Conservation (phyloP, 1,140 invertebrate genomes). For the Euglossa dilemma region DNA sequence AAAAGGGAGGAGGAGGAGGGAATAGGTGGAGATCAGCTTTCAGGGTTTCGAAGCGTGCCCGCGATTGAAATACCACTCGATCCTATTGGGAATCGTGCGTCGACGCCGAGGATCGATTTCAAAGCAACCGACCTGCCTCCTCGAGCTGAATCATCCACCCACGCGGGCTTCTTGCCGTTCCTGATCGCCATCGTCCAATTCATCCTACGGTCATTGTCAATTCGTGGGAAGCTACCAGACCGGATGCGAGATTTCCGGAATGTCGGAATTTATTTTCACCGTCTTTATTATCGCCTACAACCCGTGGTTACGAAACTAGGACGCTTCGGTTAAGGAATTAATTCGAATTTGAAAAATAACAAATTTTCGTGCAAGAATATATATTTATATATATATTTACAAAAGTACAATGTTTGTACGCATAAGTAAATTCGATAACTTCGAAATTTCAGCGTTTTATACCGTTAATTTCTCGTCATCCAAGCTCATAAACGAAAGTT, state of each 20-base stretch:
- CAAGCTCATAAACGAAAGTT: background rate
- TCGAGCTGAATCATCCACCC: conserved; percentile 27
- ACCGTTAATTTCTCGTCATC: background rate
- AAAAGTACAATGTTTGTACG: too few species aligned
- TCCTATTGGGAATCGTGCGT: conserved; percentile 12
- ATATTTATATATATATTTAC: too few species aligned
- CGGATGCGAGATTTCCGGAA: background rate
- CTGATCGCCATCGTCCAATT: background rate
- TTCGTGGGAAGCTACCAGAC: background rate
- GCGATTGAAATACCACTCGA: conserved; percentile 21
- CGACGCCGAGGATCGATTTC: conserved; percentile 44
- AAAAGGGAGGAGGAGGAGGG: too few species aligned
- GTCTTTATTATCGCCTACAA: background rate
- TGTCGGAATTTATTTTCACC: background rate
- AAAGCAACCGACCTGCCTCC: conserved; percentile 33
- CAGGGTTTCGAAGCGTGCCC: conserved; percentile 11
- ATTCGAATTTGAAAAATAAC: too few species aligned
- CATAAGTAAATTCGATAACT: too few species aligned
- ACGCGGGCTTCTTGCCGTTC: conserved; percentile 4
- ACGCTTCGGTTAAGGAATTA: too few species aligned
- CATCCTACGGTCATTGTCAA: background rate
- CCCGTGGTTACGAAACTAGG: background rate
- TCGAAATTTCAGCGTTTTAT: background rate
- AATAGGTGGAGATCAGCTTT: conserved; percentile 1
- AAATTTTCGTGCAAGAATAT: too few species aligned